These are phyloP conservation scores for Odontamblyopus lacepedii DNA, from an alignment of 2,797 vertebrate genomes.

Conservation along the genomic window DNA sequence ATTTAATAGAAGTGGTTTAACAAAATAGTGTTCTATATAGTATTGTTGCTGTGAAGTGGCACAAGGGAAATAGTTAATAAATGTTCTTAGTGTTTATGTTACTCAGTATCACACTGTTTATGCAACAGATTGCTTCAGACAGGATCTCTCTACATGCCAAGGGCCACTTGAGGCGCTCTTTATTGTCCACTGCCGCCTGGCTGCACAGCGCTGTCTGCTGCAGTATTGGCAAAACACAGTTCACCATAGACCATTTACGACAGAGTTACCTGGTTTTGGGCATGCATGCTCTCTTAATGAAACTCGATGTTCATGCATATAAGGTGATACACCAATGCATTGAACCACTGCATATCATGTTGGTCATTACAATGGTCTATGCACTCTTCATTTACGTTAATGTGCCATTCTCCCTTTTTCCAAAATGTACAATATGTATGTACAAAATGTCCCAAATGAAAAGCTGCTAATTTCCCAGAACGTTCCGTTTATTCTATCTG, in stretches of 20 bases:
- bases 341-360: too few relatives aligned
- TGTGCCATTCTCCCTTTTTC: too few relatives aligned
- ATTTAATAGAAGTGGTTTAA: neutral
- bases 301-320: neutral
- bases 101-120: conserved; percentile 25
- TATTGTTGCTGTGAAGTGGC: neutral
- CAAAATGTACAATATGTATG: too few relatives aligned
- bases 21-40: neutral
- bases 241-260: conserved; percentile 20
- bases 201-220: conserved; percentile 23
- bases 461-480: too few relatives aligned
- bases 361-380: too few relatives aligned
- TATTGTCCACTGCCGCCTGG: conserved; percentile 51
- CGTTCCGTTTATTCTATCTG: too few relatives aligned
- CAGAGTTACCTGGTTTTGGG: neutral
- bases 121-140: conserved; percentile 45
- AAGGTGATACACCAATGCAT: too few relatives aligned
- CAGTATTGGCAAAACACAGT: conserved; percentile 11
- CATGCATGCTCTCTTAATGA: neutral
- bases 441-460: too few relatives aligned
- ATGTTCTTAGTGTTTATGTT: conserved; percentile 23
- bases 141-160: conserved; percentile 30
- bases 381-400: too few relatives aligned
- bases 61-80: conserved; percentile 7
- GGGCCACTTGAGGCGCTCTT: conserved; percentile 35